These are phyloP conservation scores for Mirza zaza DNA, from an alignment of 2,113 vertebrate species.

Conservation along the genomic window DNA sequence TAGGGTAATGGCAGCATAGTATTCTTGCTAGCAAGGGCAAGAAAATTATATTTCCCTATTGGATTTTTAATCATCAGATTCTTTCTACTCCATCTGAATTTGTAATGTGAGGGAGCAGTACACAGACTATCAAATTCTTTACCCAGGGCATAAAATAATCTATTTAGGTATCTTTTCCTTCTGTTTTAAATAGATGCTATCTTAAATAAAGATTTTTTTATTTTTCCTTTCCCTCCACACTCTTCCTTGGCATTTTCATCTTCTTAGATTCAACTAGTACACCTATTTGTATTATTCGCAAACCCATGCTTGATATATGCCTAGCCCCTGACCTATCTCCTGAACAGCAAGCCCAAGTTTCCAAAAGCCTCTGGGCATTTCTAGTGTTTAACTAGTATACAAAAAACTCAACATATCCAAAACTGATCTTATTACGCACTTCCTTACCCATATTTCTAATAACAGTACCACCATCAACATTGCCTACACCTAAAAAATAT, in stretches of 20 bases:
- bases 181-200: slow-evolving; percentile 34
- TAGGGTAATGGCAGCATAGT: background rate
- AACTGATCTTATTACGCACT: background rate
- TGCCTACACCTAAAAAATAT: background rate
- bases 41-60: slow-evolving; percentile 15
- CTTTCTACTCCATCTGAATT: slow-evolving; percentile 32
- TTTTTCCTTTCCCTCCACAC: background rate
- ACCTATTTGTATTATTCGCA: background rate
- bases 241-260: background rate
- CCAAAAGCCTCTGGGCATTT: slow-evolving; percentile 44
- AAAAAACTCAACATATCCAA: slow-evolving; percentile 13
- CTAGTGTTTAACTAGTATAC: slow-evolving; percentile 20
- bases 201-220: background rate
- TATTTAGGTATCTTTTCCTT: background rate
- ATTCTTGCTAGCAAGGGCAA: slow-evolving; percentile 6
- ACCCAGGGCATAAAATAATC: background rate
- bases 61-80: slow-evolving; percentile 52
- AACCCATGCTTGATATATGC: slow-evolving; percentile 41
- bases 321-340: slow-evolving; percentile 28
- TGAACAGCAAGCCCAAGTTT: slow-evolving; percentile 43
- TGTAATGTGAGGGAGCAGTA: background rate
- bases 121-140: background rate
- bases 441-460: background rate
- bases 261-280: slow-evolving; percentile 5
- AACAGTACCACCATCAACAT: background rate